Evolutionary conservation across 2,797 vertebrate genomes (phyloP).

Genomic region (Hypotaenidia okinawae): DNA sequence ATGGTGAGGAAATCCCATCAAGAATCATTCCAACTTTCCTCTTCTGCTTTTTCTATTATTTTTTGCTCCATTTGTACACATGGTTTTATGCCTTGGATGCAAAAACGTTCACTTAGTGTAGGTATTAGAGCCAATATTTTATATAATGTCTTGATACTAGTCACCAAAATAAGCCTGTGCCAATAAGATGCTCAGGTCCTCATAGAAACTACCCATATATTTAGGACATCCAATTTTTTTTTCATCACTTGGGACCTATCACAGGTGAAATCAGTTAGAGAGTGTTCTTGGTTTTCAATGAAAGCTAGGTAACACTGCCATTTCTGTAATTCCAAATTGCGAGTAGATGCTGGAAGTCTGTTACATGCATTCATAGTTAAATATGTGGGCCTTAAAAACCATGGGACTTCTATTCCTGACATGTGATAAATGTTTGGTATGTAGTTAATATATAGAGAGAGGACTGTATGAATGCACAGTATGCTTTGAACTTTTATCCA

Average conservation of each 20-base stretch:
- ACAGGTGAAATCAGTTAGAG: not conserved
- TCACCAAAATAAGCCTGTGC: not conserved
- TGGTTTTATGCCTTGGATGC: not conserved
- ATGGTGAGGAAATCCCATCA: constrained; percentile 21
- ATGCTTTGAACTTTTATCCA: not conserved
- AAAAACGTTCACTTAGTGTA: not conserved
- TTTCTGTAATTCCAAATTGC: not conserved
- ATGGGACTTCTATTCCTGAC: not conserved
- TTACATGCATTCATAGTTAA: not conserved
- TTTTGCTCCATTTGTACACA: not conserved
- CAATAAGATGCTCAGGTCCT: not conserved
- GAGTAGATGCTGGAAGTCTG: not conserved
- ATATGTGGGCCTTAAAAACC: not conserved
- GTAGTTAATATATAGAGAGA: not conserved
- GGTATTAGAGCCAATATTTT: not conserved
- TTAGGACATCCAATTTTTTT: not conserved
- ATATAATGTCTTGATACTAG: not conserved
- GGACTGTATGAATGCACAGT: not conserved
- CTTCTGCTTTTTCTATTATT: constrained; percentile 23
- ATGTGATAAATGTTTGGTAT: not conserved
- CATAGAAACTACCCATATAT: not conserved
- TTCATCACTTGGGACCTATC: not conserved
- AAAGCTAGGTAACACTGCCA: not conserved
- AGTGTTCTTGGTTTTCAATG: not conserved
- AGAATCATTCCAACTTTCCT: constrained; percentile 19